Conservation (phyloP, 2,113 vertebrate species). For the Syngnathus typhle region DNA sequence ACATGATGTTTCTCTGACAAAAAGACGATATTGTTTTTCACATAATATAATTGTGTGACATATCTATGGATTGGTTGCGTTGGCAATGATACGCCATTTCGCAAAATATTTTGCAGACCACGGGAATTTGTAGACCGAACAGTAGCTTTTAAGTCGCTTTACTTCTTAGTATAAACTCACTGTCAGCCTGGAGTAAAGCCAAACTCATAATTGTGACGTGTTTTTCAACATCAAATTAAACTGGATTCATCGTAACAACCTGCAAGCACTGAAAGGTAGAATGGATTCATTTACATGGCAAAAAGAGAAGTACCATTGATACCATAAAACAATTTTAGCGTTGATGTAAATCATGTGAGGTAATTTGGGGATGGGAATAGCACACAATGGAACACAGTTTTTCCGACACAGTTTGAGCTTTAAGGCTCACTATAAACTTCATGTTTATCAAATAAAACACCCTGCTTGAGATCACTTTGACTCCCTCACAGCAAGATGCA, state of each 20-base stretch:
- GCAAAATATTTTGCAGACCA: no score
- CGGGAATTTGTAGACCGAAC: no score
- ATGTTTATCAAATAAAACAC: conserved; percentile 17
- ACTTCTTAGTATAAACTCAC: no score
- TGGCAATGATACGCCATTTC: no score
- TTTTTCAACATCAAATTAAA: neutral
- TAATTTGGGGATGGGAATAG: neutral
- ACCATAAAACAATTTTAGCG: neutral
- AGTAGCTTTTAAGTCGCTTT: no score
- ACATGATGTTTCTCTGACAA: neutral
- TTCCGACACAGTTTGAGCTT: neutral
- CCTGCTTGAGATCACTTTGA: conserved; percentile 20
- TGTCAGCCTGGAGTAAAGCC: neutral
- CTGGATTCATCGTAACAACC: neutral
- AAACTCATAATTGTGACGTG: neutral
- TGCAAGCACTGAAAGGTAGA: neutral
- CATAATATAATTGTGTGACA: no score
- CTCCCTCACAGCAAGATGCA: conserved; percentile 5
- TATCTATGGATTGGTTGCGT: no score
- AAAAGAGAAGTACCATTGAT: neutral
- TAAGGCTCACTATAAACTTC: neutral
- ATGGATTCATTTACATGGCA: neutral
- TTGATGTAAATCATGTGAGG: neutral
- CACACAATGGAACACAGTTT: neutral
- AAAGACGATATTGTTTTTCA: neutral